Evolutionary conservation across 2,113 vertebrate species (phyloP).

Genomic region (Bambusicola thoracicus): DNA sequence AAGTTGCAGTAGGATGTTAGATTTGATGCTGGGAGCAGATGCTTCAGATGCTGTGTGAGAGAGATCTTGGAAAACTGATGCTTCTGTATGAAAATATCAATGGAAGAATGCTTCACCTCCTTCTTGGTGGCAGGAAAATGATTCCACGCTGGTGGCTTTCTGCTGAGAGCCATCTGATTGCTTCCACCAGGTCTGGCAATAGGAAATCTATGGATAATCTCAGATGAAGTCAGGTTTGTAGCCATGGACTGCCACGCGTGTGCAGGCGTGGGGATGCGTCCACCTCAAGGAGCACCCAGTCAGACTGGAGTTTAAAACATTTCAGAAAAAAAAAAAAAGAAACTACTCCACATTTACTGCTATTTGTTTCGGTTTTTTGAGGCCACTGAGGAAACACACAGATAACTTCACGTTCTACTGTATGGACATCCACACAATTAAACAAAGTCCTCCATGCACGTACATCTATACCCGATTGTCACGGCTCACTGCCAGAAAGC

Average conservation of each 20-base stretch:
- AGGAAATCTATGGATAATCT: background rate
- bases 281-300: background rate
- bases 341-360: background rate
- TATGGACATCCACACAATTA: accelerated
- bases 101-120: background rate
- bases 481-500: background rate
- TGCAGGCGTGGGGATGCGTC: background rate
- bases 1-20: accelerated
- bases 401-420: background rate
- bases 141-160: background rate
- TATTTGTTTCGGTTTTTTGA: background rate
- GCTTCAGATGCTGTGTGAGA: background rate
- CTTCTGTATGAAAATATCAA: background rate
- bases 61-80: background rate
- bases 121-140: background rate
- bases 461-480: too few relatives aligned
- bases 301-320: too few relatives aligned
- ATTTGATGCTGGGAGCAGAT: background rate
- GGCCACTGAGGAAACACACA: background rate
- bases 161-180: background rate
- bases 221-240: background rate
- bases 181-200: background rate
- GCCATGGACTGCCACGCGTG: background rate
- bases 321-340: background rate
- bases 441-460: background rate